Evolutionary conservation across 2,113 vertebrate genomes (phyloP).

Genomic region (Syngnathus floridae): DNA sequence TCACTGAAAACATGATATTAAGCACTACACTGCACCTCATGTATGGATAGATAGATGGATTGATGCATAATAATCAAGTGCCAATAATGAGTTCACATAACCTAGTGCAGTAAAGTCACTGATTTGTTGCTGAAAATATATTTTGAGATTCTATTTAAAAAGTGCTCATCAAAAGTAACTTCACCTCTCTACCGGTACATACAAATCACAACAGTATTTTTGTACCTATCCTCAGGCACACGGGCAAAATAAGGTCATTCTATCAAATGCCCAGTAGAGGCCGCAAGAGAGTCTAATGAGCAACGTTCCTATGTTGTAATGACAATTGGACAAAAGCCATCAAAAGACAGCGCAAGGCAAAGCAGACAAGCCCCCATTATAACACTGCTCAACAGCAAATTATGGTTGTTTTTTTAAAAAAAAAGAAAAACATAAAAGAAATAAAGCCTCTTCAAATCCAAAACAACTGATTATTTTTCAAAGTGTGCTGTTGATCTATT

Average conservation of each 20-base stretch:
- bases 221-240: neutral
- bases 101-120: neutral
- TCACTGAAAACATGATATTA: conserved; percentile 50
- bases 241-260: neutral
- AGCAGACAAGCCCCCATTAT: too few relatives aligned
- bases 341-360: conserved; percentile 6
- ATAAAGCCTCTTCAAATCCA: neutral
- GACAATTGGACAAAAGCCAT: conserved; percentile 20
- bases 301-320: conserved; percentile 35
- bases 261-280: conserved; percentile 65
- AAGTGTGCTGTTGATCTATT: conserved; percentile 8
- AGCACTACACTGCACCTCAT: conserved; percentile 20
- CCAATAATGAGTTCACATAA: neutral
- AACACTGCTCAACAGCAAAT: too few relatives aligned
- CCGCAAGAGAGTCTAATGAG: conserved; percentile 59
- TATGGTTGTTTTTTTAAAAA: too few relatives aligned
- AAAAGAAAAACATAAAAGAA: neutral
- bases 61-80: neutral
- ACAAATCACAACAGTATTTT: neutral
- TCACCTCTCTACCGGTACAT: neutral
- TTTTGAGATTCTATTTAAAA: neutral
- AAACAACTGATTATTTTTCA: conserved; percentile 8
- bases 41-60: neutral
- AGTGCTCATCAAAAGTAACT: neutral
- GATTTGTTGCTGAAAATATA: neutral